Conservation (phyloP, 1,140 invertebrate genomes). For the Diprion similis region DNA sequence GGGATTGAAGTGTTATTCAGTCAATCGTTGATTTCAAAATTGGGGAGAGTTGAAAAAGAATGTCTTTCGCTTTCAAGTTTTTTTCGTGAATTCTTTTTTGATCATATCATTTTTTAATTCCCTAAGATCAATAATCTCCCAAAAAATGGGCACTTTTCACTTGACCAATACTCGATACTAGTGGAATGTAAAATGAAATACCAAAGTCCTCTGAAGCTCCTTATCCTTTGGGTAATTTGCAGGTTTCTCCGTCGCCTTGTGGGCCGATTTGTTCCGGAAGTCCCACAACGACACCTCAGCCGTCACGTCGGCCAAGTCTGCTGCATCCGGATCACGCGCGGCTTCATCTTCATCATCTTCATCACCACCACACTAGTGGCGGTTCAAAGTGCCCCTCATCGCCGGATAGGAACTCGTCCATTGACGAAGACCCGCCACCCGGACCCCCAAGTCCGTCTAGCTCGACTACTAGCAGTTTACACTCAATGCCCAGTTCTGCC, state of each 20-base stretch:
- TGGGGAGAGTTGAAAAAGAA: too few relatives aligned
- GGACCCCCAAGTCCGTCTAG: slow-evolving; percentile 57
- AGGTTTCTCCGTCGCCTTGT: slow-evolving; percentile 72
- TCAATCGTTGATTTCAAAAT: too few relatives aligned
- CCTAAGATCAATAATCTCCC: too few relatives aligned
- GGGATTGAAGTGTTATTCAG: too few relatives aligned
- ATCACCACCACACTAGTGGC: slow-evolving; percentile 54
- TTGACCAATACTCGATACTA: too few relatives aligned
- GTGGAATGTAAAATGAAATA: too few relatives aligned
- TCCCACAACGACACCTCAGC: slow-evolving; percentile 53
- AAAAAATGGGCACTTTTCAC: too few relatives aligned
- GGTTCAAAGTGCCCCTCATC: slow-evolving; percentile 45
- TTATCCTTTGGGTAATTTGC: slow-evolving; percentile 21
- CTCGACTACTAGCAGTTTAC: slow-evolving; percentile 59
- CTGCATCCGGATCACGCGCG: slow-evolving; percentile 75
- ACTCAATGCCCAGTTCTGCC: slow-evolving; percentile 57
- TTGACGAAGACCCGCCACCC: slow-evolving; percentile 49
- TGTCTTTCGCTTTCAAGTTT: too few relatives aligned
- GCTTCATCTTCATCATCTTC: slow-evolving; percentile 62
- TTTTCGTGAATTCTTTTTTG: too few relatives aligned
- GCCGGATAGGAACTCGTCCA: slow-evolving; percentile 44
- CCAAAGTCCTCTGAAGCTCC: too few relatives aligned
- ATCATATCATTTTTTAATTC: too few relatives aligned
- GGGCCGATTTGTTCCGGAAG: slow-evolving; percentile 42
- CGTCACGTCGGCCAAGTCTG: slow-evolving; percentile 66